Conservation (phyloP, 2,888 invertebrate genomes). For the Euproctis similis region DNA sequence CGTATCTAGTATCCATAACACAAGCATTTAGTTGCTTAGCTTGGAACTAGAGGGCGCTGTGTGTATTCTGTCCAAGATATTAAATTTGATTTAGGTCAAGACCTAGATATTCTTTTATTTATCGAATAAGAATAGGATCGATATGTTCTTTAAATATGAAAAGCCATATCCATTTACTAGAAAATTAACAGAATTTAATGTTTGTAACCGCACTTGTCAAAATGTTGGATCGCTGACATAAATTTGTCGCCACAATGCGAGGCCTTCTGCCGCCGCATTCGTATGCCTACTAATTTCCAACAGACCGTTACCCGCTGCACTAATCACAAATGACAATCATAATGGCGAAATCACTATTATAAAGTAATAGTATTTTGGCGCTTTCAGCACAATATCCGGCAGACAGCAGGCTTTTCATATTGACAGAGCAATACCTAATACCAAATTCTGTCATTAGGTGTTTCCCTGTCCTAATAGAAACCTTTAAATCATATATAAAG, state of each 20-base stretch:
- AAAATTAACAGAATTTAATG: slow-evolving; percentile 9
- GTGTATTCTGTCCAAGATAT: too few species aligned
- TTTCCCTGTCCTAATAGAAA: too few species aligned
- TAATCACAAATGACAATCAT: slow-evolving; percentile 51
- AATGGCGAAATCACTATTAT: slow-evolving; percentile 58
- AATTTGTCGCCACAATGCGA: slow-evolving; percentile 43
- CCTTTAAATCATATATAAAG: too few species aligned
- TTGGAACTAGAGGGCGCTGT: too few species aligned
- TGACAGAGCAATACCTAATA: background rate
- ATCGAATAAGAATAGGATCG: background rate
- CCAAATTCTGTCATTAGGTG: too few species aligned
- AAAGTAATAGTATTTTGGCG: slow-evolving; percentile 49
- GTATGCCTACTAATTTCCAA: slow-evolving; percentile 3
- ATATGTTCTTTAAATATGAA: background rate
- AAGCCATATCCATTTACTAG: slow-evolving; percentile 15
- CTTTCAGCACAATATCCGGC: slow-evolving; percentile 52
- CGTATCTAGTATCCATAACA: too few species aligned
- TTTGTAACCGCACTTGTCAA: slow-evolving; percentile 52
- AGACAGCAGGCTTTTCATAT: slow-evolving; percentile 24
- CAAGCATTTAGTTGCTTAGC: too few species aligned
- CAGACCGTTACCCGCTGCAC: slow-evolving; percentile 3
- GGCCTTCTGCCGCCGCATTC: slow-evolving; percentile 5
- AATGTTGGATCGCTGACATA: slow-evolving; percentile 65
- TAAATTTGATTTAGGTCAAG: too few species aligned
- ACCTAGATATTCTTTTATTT: too few species aligned